Conservation (phyloP, 2,888 invertebrate species). For the Cacoxenus indagator region DNA sequence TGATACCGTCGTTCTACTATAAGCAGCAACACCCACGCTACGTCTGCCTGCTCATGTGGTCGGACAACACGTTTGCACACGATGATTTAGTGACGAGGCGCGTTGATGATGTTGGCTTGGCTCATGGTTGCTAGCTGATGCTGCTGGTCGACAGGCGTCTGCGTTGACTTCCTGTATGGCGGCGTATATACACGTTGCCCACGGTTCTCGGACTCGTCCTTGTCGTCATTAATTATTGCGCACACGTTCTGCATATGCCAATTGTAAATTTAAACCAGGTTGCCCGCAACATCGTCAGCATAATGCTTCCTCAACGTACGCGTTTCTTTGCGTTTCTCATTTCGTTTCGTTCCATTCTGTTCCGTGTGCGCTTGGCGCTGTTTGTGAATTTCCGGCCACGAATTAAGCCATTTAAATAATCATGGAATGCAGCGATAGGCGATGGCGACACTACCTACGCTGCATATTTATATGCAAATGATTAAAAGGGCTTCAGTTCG, state of each 20-base stretch:
- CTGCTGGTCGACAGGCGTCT: not conserved
- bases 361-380: not conserved
- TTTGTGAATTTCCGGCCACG: conserved; percentile 21
- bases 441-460: not conserved
- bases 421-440: conserved; percentile 5
- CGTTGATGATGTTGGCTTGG: conserved; percentile 20
- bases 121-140: not conserved
- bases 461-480: conserved; percentile 17
- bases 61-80: conserved; percentile 14
- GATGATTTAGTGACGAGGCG: conserved; percentile 25
- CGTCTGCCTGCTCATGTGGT: not conserved
- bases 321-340: not conserved
- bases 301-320: not conserved
- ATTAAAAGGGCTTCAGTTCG: conserved; percentile 9
- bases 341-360: not conserved
- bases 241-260: conserved; percentile 21
- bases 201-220: not conserved
- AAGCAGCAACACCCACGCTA: not conserved
- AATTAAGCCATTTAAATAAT: conserved; percentile 25
- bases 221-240: conserved; percentile 18
- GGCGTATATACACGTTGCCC: not conserved
- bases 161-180: conserved; percentile 1
- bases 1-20: no score
- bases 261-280: conserved; percentile 24
- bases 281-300: conserved; percentile 18